Evolutionary conservation across 2,113 vertebrate species (phyloP).

Genomic region (Clarias gariepinus): DNA sequence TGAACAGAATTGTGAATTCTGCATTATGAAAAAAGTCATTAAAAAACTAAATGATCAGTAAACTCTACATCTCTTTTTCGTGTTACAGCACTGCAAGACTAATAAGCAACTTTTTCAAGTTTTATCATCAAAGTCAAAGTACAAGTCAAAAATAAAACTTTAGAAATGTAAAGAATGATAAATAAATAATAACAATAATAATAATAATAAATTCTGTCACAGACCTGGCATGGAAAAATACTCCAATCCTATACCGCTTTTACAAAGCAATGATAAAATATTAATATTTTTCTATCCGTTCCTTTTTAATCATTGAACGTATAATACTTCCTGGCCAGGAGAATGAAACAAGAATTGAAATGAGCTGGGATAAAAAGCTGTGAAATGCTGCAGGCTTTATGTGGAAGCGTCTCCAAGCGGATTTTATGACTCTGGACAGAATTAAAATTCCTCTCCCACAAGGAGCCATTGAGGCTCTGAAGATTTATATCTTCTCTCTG

Average conservation of each 20-base stretch:
- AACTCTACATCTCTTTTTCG: neutral
- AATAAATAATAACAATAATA: too few relatives aligned
- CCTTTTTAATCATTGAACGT: neutral
- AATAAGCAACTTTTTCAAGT: neutral
- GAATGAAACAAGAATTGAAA: constrained; percentile 33
- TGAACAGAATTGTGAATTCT: neutral
- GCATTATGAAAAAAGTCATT: neutral
- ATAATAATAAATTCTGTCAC: neutral
- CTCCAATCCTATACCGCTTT: neutral
- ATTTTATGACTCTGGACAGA: constrained; percentile 46
- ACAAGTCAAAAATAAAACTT: neutral
- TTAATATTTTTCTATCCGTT: neutral
- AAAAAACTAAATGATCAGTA: neutral
- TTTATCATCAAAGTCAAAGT: neutral
- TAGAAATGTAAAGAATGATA: neutral
- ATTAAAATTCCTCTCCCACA: constrained; percentile 41
- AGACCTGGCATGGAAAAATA: neutral
- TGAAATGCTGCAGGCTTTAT: constrained; percentile 41
- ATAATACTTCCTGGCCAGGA: neutral
- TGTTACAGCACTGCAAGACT: neutral
- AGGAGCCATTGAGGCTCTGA: neutral
- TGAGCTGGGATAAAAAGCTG: constrained; percentile 29
- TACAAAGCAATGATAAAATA: neutral
- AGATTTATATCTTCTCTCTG: constrained; percentile 3
- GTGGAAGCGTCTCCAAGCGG: constrained; percentile 12